phyloP scores from a whole-genome alignment of 2,888 invertebrate genomes.

The Nebria brevicollis region DNA sequence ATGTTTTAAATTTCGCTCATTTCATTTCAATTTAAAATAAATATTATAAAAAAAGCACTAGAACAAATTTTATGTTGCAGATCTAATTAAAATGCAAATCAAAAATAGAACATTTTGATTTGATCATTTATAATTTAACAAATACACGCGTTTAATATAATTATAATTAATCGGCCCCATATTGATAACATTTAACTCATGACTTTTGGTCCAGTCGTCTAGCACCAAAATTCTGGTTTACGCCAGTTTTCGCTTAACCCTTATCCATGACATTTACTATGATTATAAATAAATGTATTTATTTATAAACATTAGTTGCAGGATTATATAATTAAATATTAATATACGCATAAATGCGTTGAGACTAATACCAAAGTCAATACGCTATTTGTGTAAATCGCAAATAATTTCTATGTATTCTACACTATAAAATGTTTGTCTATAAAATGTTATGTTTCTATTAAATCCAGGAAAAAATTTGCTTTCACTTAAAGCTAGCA shows the following conservation, averaged over 20 bases:
- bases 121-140: neutral
- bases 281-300: neutral
- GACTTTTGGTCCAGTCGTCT: conserved; percentile 31
- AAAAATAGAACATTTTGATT: conserved; percentile 28
- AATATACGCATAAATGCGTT: neutral
- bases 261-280: neutral
- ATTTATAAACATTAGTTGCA: neutral
- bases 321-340: neutral
- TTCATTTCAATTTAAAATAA: too few relatives aligned
- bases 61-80: neutral
- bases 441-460: neutral
- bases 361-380: neutral
- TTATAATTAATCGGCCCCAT: neutral
- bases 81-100: conserved; percentile 5
- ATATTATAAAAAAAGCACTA: too few relatives aligned
- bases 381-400: too few relatives aligned
- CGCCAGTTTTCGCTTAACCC: conserved; percentile 8
- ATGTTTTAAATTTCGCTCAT: too few relatives aligned
- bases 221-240: conserved; percentile 33
- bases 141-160: neutral
- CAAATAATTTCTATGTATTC: too few relatives aligned
- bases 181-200: conserved; percentile 22
- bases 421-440: neutral
- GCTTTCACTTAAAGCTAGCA: neutral
- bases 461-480: too few relatives aligned